Percentiles rank a stretch among this genome's conserved stretches.
These are phyloP conservation scores for Melanotaenia boesemani DNA, from an alignment of 2,797 vertebrate genomes.

Conservation along the genomic window DNA sequence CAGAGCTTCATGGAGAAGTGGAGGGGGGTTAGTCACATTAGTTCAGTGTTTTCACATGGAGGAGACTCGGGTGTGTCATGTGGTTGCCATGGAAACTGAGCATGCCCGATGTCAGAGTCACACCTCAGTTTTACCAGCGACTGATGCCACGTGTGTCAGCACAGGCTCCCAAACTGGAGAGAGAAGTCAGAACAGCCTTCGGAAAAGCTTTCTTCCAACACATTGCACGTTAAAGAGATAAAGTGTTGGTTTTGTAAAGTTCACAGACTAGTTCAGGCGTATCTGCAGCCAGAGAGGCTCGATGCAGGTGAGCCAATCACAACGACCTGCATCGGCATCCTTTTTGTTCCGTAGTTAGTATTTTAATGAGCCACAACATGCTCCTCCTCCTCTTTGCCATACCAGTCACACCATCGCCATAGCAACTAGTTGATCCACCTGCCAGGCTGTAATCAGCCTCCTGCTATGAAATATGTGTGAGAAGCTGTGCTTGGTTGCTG, in stretches of 20 bases:
- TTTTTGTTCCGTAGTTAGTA: not conserved
- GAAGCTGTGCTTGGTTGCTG: conserved; percentile 11
- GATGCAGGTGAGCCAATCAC: too few species aligned
- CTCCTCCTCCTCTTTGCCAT: conserved; percentile 7
- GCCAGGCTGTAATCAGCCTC: conserved; percentile 67
- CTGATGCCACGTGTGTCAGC: too few species aligned
- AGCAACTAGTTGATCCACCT: conserved; percentile 66
- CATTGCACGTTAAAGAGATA: too few species aligned
- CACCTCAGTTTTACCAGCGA: not conserved
- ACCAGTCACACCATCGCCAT: conserved; percentile 62
- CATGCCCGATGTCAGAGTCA: too few species aligned
- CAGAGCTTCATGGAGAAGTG: not conserved
- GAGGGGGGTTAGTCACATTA: not conserved
- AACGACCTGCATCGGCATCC: not conserved
- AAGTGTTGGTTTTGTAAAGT: too few species aligned
- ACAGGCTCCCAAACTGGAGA: too few species aligned
- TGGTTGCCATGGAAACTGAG: not conserved
- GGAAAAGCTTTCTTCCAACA: too few species aligned
- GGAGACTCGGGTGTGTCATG: conserved; percentile 11
- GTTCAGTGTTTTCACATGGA: not conserved
- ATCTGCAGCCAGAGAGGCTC: too few species aligned
- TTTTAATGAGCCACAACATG: not conserved
- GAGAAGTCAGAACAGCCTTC: too few species aligned
- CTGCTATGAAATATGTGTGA: conserved; percentile 35
- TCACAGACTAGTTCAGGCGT: too few species aligned